Base-by-base conservation (phyloP, 1,140 invertebrate genomes). In the Gryllus bimaculatus region DNA sequence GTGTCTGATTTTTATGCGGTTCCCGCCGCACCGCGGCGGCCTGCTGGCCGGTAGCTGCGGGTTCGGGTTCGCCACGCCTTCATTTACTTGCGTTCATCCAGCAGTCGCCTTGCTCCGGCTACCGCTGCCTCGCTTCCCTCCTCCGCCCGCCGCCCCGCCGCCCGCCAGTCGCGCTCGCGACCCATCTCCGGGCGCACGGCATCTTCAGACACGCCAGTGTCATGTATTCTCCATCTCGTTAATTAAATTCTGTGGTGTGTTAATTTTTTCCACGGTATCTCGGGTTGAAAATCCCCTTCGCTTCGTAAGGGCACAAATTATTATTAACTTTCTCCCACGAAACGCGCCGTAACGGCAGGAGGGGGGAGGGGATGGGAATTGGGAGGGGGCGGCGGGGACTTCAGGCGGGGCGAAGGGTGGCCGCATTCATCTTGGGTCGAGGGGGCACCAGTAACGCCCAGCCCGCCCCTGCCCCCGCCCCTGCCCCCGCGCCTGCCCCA, bases 251-350 rank as follows among this genome's bases (percentile, higher is more conserved):
- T 7, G 2, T 1, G 2, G 54, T 66, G 54, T 66, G 54, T 66
- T n/a, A 66, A 66, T 66, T 66, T 66, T 7, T 66, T 66, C 7
- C 54, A 66, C 18, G 18, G 54, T 66, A 66, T 66, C 54, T 66
- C 54, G 54, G 54, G 54, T 66, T 66, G 2, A 7, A 66, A 66
- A 3, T 7, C 54, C 54, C 0, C 54, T 66, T 66, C 18, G 54
- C 54, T 66, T 66, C 54, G 54, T 66, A 66, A 66, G 18, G 54
- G 54, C 54, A 66, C 54, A 66, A n/a, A 66, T 66, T 66, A 66
- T 66, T 66, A 66, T 66, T 66, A 66, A n/a, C n/a, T 7, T 66
- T 1, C 54, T 66, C 54, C 54, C 18, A 10, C 54, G 54, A 13
- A 10, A 10, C 54, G 18, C 18, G 54, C 49, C 54, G 54, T 66